These are phyloP conservation scores for Yponomeuta sedellus DNA, from an alignment of 2,888 invertebrate genomes.

Conservation along the genomic window DNA sequence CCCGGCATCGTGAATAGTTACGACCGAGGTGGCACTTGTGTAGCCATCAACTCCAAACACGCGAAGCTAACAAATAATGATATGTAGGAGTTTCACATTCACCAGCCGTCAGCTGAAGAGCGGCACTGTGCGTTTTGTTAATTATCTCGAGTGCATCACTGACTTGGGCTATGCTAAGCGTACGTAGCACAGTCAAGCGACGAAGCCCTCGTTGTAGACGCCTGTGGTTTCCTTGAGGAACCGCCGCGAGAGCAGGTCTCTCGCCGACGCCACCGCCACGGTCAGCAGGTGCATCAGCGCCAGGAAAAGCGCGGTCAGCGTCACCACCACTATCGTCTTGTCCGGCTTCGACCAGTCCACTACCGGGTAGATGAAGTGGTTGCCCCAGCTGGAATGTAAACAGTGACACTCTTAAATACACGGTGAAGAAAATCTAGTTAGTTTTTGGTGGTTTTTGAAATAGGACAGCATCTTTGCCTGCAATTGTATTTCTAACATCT, in stretches of 20 bases:
- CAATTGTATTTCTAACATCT: no score
- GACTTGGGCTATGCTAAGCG: background rate
- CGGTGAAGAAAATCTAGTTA: no score
- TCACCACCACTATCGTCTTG: conserved; percentile 78
- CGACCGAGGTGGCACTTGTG: background rate
- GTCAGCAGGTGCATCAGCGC: conserved; percentile 80
- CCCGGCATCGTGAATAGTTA: background rate
- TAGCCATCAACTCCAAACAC: background rate
- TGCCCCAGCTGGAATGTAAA: conserved; percentile 75
- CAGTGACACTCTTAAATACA: background rate
- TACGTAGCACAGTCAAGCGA: background rate
- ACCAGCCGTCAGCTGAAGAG: background rate
- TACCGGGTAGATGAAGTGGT: conserved; percentile 84
- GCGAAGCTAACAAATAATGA: background rate
- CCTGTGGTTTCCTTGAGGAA: conserved; percentile 38
- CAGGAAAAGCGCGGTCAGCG: conserved; percentile 80
- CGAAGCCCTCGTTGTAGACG: conserved; percentile 36
- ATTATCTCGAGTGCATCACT: background rate
- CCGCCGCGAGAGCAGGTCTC: conserved; percentile 51
- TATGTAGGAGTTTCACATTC: conserved; percentile 7
- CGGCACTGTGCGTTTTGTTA: background rate
- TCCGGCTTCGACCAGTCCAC: conserved; percentile 87
- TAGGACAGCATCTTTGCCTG: no score
- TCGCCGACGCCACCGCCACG: conserved; percentile 74
- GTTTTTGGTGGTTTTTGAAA: no score